Percentiles rank a stretch among this genome's conserved stretches.
Conservation (phyloP, 2,888 invertebrate genomes). For the Eucera pruinosa region DNA sequence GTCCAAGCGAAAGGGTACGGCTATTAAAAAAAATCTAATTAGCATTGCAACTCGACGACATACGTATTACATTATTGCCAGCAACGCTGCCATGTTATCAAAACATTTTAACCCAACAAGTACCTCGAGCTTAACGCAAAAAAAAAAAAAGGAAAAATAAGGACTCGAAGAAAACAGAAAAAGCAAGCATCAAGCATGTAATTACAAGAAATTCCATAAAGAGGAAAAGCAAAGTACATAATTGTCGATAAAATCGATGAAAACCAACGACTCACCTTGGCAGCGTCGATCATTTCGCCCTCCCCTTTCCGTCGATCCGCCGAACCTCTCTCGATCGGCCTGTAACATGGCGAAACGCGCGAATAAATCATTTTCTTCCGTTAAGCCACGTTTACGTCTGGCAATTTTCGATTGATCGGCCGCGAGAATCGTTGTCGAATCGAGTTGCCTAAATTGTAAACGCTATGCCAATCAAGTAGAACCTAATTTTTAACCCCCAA, state of each 20-base stretch:
- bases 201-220: background rate
- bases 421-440: no score
- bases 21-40: constrained; percentile 23
- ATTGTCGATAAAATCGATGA: constrained; percentile 24
- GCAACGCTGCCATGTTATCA: constrained; percentile 1
- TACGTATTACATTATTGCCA: constrained; percentile 13
- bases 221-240: background rate
- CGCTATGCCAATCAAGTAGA: no score
- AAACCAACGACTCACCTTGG: constrained; percentile 32
- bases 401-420: no score
- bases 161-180: background rate
- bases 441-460: no score
- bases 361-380: constrained; percentile 7
- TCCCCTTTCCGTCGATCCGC: background rate
- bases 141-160: background rate
- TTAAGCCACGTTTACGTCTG: no score
- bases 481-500: no score
- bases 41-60: constrained; percentile 14
- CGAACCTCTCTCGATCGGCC: constrained; percentile 11
- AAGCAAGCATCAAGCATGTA: background rate
- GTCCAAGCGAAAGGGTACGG: background rate
- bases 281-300: constrained; percentile 14
- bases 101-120: background rate
- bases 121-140: background rate
- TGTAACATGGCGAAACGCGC: constrained; percentile 42